These are phyloP conservation scores for Rhineura floridana DNA, from an alignment of 2,113 vertebrate genomes.

Conservation along the genomic window DNA sequence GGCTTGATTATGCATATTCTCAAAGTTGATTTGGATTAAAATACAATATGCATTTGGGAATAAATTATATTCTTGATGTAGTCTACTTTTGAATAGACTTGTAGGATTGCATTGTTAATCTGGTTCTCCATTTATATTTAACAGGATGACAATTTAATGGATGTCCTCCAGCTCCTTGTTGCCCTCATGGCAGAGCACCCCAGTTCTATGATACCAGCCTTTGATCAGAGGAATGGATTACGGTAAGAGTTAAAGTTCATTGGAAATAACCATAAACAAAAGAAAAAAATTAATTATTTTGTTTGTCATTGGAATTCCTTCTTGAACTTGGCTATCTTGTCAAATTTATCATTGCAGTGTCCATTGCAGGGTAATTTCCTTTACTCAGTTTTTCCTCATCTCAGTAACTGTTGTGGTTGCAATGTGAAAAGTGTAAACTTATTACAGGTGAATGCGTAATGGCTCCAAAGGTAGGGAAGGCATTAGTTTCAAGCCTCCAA, in stretches of 20 bases:
- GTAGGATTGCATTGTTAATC: background rate
- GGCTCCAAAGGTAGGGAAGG: background rate
- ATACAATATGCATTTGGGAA: background rate
- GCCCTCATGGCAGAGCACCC: constrained; percentile 98
- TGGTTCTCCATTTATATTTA: constrained; percentile 23
- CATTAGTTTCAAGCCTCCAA: no score
- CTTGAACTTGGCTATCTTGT: background rate
- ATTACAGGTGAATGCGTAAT: background rate
- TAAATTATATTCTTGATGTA: no score
- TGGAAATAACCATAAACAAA: constrained; percentile 3
- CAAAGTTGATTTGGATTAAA: background rate
- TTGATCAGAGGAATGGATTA: constrained; percentile 95
- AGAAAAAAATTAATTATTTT: background rate
- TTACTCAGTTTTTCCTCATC: background rate
- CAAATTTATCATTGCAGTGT: background rate
- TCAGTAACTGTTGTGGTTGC: constrained; percentile 21
- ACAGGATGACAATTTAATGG: constrained; percentile 98
- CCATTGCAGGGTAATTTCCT: background rate
- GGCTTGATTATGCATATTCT: background rate
- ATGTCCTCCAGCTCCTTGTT: constrained; percentile 95
- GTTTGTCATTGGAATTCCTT: background rate
- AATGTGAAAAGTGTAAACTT: constrained; percentile 35
- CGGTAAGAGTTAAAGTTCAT: constrained; percentile 79
- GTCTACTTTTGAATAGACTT: no score
- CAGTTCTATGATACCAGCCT: constrained; percentile 92